phyloP scores from a whole-genome alignment of 2,888 invertebrate genomes.

The Oligia strigilis region DNA sequence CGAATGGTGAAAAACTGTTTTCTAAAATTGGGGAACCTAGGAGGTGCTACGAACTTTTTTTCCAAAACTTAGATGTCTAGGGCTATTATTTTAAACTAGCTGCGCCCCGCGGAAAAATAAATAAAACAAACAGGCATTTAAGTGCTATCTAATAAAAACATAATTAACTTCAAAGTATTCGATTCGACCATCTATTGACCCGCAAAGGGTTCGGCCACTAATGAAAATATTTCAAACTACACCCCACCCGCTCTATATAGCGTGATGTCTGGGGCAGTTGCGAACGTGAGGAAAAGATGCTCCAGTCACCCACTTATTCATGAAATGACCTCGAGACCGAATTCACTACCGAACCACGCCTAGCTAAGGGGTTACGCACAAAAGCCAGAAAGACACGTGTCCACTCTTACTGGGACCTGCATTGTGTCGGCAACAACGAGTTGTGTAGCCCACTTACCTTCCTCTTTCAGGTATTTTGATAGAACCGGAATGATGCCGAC shows the following conservation, averaged over 20 bases:
- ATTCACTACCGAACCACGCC: not conserved
- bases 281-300: not conserved
- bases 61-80: too few relatives aligned
- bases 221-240: not conserved
- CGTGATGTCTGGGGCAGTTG: not conserved
- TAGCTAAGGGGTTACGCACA: not conserved
- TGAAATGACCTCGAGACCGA: conserved; percentile 25
- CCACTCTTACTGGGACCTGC: not conserved
- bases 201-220: not conserved
- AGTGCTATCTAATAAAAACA: not conserved
- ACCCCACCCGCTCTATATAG: not conserved
- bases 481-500: conserved; percentile 40
- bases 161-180: too few relatives aligned
- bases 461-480: conserved; percentile 21
- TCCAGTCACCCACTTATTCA: conserved; percentile 38
- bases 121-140: not conserved
- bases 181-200: too few relatives aligned
- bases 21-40: too few relatives aligned
- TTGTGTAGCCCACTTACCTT: conserved; percentile 42
- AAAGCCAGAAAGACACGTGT: conserved; percentile 3
- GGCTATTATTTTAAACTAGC: too few relatives aligned
- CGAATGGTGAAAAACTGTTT: too few relatives aligned
- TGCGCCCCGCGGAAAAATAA: not conserved
- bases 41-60: too few relatives aligned
- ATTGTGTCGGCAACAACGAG: not conserved